These are phyloP conservation scores for Vimba vimba DNA, from an alignment of 2,113 vertebrate species.

Conservation along the genomic window DNA sequence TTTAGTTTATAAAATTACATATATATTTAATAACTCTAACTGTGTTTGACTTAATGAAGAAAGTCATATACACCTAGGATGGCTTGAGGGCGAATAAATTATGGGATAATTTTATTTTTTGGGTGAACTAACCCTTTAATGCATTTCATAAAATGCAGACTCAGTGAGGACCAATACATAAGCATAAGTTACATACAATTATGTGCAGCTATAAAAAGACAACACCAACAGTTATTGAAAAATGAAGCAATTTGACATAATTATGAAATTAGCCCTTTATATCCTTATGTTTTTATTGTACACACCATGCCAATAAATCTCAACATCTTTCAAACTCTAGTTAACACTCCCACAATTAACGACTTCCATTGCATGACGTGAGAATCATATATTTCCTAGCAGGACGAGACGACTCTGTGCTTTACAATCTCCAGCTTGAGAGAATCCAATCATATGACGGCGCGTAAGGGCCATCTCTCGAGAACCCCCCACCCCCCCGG, in stretches of 20 bases:
- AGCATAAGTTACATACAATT: background rate
- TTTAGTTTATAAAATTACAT: too few relatives aligned
- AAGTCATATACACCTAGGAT: too few relatives aligned
- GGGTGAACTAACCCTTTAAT: background rate
- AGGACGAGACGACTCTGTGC: constrained; percentile 11
- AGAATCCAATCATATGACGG: constrained; percentile 59
- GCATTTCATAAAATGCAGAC: background rate
- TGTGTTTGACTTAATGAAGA: too few relatives aligned
- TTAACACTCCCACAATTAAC: constrained; percentile 48
- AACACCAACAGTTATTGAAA: background rate
- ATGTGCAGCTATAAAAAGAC: background rate
- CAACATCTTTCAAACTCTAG: background rate
- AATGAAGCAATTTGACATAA: background rate
- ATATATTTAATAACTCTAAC: too few relatives aligned
- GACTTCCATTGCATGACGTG: constrained; percentile 20
- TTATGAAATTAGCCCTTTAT: constrained; percentile 4
- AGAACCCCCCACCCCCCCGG: constrained; percentile 50
- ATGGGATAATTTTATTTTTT: too few relatives aligned
- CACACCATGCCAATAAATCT: constrained; percentile 3
- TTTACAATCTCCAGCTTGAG: constrained; percentile 49
- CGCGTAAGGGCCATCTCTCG: constrained; percentile 44
- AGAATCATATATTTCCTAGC: constrained; percentile 39
- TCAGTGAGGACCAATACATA: background rate
- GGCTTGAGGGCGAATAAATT: too few relatives aligned
- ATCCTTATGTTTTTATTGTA: constrained; percentile 6